Percentiles rank a stretch among this genome's conserved stretches.
Conservation (phyloP, 2,113 vertebrate species). For the Mastomys natalensis region DNA sequence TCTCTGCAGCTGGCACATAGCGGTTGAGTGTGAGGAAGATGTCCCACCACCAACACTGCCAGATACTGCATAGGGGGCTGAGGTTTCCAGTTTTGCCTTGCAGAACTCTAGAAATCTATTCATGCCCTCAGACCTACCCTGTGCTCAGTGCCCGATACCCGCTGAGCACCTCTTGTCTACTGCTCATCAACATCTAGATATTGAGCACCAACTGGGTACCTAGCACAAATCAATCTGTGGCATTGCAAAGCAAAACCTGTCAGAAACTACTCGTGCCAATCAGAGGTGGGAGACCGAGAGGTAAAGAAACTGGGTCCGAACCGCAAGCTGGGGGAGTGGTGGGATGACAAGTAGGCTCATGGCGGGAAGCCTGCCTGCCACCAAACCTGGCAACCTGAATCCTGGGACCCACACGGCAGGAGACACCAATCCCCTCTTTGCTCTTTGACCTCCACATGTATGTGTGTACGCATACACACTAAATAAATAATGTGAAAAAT, state of each 20-base stretch:
- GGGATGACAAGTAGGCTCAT: not conserved
- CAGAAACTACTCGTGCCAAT: not conserved
- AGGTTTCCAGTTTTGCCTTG: not conserved
- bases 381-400: not conserved
- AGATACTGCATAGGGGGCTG: not conserved
- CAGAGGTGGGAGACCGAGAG: not conserved
- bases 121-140: not conserved
- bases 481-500: not conserved
- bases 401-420: not conserved
- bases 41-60: not conserved
- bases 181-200: not conserved
- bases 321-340: not conserved
- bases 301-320: not conserved
- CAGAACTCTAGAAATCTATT: not conserved
- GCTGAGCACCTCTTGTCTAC: not conserved
- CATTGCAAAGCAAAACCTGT: not conserved
- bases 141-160: not conserved
- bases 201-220: not conserved
- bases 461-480: not conserved
- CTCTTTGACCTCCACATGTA: not conserved
- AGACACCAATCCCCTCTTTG: not conserved
- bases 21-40: not conserved
- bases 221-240: not conserved
- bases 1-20: too few species aligned
- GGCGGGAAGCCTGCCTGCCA: too few species aligned